These are phyloP conservation scores for Zootermopsis nevadensis DNA, from an alignment of 2,888 invertebrate species.

Conservation along the genomic window DNA sequence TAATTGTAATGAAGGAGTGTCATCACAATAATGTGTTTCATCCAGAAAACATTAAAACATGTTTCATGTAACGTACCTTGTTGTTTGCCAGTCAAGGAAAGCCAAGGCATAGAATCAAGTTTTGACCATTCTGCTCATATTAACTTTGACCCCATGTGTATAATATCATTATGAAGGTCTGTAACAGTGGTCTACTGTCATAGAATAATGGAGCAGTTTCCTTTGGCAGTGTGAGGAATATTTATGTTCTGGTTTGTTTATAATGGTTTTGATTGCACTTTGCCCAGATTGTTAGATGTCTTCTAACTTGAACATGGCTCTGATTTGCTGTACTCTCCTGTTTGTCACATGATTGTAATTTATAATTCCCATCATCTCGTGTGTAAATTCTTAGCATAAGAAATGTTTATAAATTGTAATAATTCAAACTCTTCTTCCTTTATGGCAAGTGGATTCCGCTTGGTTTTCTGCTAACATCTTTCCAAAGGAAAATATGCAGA, in stretches of 20 bases:
- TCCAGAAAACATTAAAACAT: neutral
- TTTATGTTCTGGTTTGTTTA: too few relatives aligned
- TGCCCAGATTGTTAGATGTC: too few relatives aligned
- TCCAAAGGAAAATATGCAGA: neutral
- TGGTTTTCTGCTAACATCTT: neutral
- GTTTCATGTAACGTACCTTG: neutral
- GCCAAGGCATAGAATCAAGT: neutral
- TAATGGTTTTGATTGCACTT: too few relatives aligned
- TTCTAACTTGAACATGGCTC: too few relatives aligned
- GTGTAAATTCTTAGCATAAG: neutral
- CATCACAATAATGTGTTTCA: neutral
- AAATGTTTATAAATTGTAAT: neutral
- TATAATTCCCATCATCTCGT: neutral
- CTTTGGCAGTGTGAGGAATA: too few relatives aligned
- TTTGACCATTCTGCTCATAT: neutral
- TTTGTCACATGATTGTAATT: neutral
- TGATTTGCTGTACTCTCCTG: too few relatives aligned
- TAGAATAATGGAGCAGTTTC: too few relatives aligned
- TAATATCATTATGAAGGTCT: too few relatives aligned
- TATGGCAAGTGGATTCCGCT: neutral
- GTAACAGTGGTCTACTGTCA: too few relatives aligned
- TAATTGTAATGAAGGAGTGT: neutral
- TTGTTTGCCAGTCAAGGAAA: neutral
- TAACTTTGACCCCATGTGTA: neutral
- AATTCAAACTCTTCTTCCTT: neutral